Conservation (phyloP, 2,113 vertebrate species). For the Anoplopoma fimbria region DNA sequence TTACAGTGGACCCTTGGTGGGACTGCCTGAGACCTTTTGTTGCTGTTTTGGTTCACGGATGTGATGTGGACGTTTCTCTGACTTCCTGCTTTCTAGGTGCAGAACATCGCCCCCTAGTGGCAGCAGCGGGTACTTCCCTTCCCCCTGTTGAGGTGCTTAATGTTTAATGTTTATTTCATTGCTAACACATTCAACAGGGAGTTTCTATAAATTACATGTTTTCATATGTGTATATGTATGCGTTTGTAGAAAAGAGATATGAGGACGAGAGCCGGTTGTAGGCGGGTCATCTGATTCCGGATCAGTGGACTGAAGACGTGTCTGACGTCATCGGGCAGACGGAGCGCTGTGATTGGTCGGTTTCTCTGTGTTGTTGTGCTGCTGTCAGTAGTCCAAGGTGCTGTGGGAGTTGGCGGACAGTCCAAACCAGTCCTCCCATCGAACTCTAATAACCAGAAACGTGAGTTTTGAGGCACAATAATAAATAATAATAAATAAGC, state of each 20-base stretch:
- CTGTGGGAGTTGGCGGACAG: slow-evolving; percentile 23
- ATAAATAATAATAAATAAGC: no score
- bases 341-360: slow-evolving; percentile 60
- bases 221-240: neutral
- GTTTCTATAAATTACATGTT: neutral
- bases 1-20: slow-evolving; percentile 38
- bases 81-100: slow-evolving; percentile 29
- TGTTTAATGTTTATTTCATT: neutral
- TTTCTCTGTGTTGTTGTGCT: slow-evolving; percentile 30
- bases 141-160: neutral
- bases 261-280: neutral
- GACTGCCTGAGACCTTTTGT: neutral
- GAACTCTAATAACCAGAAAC: neutral
- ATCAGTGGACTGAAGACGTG: slow-evolving; percentile 34
- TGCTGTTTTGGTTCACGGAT: slow-evolving; percentile 60
- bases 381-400: neutral
- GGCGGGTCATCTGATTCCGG: slow-evolving; percentile 25
- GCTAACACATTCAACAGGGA: no score
- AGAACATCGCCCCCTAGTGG: slow-evolving; percentile 53
- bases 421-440: neutral
- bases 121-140: neutral
- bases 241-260: neutral
- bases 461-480: neutral
- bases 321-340: neutral
- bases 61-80: slow-evolving; percentile 58